phyloP scores from a whole-genome alignment of 2,888 invertebrate species.

The Synanthedon myopaeformis region DNA sequence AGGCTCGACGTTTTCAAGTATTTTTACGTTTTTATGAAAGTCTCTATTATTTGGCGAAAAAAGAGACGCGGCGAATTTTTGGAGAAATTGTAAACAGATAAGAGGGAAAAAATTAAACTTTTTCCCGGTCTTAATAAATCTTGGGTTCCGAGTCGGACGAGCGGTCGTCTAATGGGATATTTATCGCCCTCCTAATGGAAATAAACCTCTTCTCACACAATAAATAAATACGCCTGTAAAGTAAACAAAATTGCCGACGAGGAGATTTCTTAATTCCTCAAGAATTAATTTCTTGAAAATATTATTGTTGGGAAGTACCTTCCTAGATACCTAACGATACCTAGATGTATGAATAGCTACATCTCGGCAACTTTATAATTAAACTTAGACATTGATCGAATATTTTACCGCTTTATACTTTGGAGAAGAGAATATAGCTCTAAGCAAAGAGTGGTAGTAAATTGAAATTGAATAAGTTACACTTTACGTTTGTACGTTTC shows the following conservation, averaged over 20 bases:
- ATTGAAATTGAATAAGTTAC: too few species aligned
- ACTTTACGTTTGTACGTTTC: too few species aligned
- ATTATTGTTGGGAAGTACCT: conserved; percentile 2
- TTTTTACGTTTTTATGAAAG: neutral
- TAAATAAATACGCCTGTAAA: conserved; percentile 42
- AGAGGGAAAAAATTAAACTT: conserved; percentile 34
- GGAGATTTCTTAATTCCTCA: conserved; percentile 4
- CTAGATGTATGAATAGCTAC: neutral
- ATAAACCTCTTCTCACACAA: conserved; percentile 35
- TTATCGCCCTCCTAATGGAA: conserved; percentile 47
- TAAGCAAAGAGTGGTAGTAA: too few species aligned
- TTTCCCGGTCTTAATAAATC: conserved; percentile 47
- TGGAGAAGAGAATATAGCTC: too few species aligned
- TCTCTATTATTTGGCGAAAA: neutral
- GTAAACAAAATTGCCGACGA: conserved; percentile 27
- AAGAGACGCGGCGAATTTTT: conserved; percentile 21
- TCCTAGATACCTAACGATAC: neutral
- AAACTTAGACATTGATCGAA: neutral
- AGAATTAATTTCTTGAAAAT: conserved; percentile 16
- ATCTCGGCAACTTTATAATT: neutral
- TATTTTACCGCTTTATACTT: neutral
- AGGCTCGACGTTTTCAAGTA: neutral
- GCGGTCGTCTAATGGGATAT: conserved; percentile 55
- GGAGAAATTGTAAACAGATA: conserved; percentile 31
- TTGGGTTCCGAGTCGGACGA: conserved; percentile 17